Evolutionary conservation across 2,113 vertebrate genomes (phyloP).

Genomic region (Oxygymnocypris stewartii): DNA sequence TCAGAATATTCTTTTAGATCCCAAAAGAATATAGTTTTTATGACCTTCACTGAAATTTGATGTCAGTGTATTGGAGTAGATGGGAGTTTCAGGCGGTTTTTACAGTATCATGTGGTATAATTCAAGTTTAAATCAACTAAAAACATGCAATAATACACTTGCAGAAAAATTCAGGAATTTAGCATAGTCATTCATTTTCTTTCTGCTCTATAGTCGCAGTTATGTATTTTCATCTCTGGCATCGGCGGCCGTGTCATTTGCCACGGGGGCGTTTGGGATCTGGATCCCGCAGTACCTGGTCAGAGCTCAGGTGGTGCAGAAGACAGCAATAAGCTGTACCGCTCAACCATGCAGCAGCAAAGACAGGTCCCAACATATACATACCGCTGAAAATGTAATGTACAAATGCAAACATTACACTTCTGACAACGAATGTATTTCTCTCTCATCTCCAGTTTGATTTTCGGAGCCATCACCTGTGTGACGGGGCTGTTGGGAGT

Average conservation of each 20-base stretch:
- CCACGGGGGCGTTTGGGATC: slow-evolving; percentile 92
- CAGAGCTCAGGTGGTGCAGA: slow-evolving; percentile 93
- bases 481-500: slow-evolving; percentile 94
- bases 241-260: slow-evolving; percentile 91
- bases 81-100: not conserved
- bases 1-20: not conserved
- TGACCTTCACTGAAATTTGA: not conserved
- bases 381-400: not conserved
- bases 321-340: slow-evolving; percentile 80
- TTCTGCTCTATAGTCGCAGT: slow-evolving; percentile 80
- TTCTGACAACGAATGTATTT: not conserved
- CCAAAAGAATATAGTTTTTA: not conserved
- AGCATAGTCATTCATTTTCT: slow-evolving; percentile 10
- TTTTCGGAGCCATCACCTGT: slow-evolving; percentile 95
- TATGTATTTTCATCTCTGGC: slow-evolving; percentile 95
- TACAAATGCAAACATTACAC: not conserved
- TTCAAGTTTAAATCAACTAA: not conserved
- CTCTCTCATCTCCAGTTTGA: slow-evolving; percentile 76
- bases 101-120: not conserved
- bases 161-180: not conserved
- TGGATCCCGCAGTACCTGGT: slow-evolving; percentile 93
- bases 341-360: slow-evolving; percentile 85
- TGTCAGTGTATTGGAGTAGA: not conserved
- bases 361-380: slow-evolving; percentile 82
- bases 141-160: not conserved